Conservation (phyloP, 1,140 invertebrate genomes). For the Rhynchophorus ferrugineus region DNA sequence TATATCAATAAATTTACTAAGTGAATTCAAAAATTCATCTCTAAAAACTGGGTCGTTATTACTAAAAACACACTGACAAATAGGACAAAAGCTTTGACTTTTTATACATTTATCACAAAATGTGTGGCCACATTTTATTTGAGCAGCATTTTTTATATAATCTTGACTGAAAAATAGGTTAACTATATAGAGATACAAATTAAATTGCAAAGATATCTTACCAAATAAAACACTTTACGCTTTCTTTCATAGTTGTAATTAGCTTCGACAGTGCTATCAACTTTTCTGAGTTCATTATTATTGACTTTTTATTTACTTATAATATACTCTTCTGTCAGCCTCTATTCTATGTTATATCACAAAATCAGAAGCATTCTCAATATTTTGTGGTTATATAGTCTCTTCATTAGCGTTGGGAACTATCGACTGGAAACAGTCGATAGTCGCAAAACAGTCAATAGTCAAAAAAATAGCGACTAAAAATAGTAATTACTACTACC, state of each 20-base stretch:
- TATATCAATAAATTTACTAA: slow-evolving; percentile 14
- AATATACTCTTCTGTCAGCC: too few relatives aligned
- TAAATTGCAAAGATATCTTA: slow-evolving; percentile 3
- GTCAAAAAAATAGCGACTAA: too few relatives aligned
- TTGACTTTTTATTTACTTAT: too few relatives aligned
- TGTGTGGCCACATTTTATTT: slow-evolving; percentile 19
- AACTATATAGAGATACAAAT: background rate
- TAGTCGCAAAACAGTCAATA: too few relatives aligned
- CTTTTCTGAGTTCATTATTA: slow-evolving; percentile 13
- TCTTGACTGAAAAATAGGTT: slow-evolving; percentile 18
- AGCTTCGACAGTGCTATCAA: slow-evolving; percentile 10
- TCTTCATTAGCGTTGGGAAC: too few relatives aligned
- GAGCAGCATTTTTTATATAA: slow-evolving; percentile 7
- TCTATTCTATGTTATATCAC: too few relatives aligned
- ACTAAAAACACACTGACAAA: slow-evolving; percentile 14
- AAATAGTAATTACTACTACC: too few relatives aligned
- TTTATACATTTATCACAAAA: slow-evolving; percentile 15
- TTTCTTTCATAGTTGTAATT: slow-evolving; percentile 12
- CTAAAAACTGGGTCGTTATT: slow-evolving; percentile 11
- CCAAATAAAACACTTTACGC: slow-evolving; percentile 24
- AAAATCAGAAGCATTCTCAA: too few relatives aligned
- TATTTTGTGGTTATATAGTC: too few relatives aligned
- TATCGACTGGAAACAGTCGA: too few relatives aligned
- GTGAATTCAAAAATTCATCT: slow-evolving; percentile 14
- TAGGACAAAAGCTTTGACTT: slow-evolving; percentile 12